A percentile compares a stretch with the other conserved stretches of the same genome.
These are phyloP conservation scores for Orthochromis indermauri DNA, from an alignment of 2,113 vertebrate genomes.

Conservation along the genomic window DNA sequence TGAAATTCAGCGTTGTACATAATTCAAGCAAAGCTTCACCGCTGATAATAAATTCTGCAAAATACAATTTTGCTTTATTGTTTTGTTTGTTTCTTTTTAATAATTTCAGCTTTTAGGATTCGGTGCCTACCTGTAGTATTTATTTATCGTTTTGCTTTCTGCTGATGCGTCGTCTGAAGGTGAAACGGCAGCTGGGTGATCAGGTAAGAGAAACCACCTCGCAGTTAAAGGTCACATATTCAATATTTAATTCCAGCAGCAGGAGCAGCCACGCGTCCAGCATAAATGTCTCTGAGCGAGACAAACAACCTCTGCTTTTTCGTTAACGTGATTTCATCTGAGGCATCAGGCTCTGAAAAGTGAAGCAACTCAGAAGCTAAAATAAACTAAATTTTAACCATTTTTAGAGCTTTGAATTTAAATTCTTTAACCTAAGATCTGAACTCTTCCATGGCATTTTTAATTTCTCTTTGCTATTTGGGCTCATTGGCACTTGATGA, in stretches of 20 bases:
- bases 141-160: neutral
- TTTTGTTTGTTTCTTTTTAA: neutral
- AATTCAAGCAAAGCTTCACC: neutral
- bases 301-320: neutral
- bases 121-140: neutral
- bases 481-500: rapidly evolving
- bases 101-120: neutral
- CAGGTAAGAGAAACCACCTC: neutral
- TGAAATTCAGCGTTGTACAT: neutral
- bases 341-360: neutral
- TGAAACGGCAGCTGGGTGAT: neutral
- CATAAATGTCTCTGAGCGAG: neutral
- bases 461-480: neutral
- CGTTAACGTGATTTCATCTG: neutral
- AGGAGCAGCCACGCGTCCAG: slow-evolving; percentile 12
- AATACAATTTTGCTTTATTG: neutral
- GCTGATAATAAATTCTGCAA: neutral
- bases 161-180: neutral
- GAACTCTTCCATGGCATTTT: neutral
- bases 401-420: neutral
- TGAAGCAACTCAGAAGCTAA: neutral
- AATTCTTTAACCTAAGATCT: neutral
- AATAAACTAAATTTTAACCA: neutral
- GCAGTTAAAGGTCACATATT: slow-evolving; percentile 30
- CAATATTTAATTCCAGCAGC: slow-evolving; percentile 33